Evolutionary conservation across 2,797 vertebrate species (phyloP).

Genomic region (Anas bernieri): DNA sequence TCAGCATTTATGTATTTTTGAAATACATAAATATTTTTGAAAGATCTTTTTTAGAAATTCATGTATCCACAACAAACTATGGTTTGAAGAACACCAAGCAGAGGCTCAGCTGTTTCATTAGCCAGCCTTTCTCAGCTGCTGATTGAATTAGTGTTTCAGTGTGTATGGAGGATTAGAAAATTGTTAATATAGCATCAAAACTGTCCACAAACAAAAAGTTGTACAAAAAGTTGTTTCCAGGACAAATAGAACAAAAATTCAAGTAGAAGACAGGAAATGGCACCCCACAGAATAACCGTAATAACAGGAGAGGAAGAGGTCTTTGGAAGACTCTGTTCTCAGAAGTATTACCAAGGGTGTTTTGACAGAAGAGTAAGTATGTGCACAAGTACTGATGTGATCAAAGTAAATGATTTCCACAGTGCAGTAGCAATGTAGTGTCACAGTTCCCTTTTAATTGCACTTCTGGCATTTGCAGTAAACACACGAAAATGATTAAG

Average conservation of each 20-base stretch:
- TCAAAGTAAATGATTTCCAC: background rate
- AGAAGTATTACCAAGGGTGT: background rate
- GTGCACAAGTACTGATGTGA: too few relatives aligned
- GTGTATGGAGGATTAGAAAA: background rate
- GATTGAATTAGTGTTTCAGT: background rate
- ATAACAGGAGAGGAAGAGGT: background rate
- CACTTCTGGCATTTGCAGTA: background rate
- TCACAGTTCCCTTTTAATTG: background rate
- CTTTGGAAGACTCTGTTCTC: background rate
- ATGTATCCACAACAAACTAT: background rate
- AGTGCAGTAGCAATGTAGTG: background rate
- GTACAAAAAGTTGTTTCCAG: background rate
- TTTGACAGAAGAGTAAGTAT: background rate
- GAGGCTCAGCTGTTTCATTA: background rate
- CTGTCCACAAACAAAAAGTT: background rate
- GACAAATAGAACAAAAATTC: background rate
- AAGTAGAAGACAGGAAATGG: background rate
- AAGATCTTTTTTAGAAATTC: background rate
- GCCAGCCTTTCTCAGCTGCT: background rate
- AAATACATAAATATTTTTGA: background rate
- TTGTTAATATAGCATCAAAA: background rate
- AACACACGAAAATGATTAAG: background rate
- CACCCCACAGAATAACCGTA: background rate
- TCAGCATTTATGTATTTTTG: background rate
- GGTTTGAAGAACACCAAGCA: background rate